Conservation (phyloP, 2,113 vertebrate species). For the Glaucomys volans region DNA sequence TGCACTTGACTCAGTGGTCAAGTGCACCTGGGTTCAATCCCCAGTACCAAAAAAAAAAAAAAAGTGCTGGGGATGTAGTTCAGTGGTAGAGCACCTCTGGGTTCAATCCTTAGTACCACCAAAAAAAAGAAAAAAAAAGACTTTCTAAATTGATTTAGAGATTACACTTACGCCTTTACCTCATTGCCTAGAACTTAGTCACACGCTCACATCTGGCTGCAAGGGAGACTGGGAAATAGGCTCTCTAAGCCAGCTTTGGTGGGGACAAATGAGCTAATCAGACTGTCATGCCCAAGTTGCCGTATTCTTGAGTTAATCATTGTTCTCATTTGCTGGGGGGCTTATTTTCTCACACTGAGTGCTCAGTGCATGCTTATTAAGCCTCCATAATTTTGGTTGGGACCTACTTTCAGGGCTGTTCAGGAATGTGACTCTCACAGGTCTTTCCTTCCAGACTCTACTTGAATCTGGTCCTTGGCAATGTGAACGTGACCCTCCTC, state of each 20-base stretch:
- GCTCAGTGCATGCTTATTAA: not conserved
- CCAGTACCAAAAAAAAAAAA: too few species aligned
- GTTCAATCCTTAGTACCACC: too few species aligned
- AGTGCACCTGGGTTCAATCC: too few species aligned
- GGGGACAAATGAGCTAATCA: not conserved
- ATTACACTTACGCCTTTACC: not conserved
- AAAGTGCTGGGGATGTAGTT: too few species aligned
- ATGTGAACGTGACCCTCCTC: slow-evolving; percentile 97
- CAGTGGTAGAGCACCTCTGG: too few species aligned
- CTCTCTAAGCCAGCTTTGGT: not conserved
- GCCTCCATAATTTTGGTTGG: not conserved
- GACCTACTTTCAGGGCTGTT: not conserved
- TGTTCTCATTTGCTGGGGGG: not conserved
- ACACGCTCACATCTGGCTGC: not conserved
- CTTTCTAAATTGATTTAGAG: not conserved
- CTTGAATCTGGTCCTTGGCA: slow-evolving; percentile 96
- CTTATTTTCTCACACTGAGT: rapidly evolving
- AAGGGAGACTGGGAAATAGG: not conserved
- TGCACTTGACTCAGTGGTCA: too few species aligned
- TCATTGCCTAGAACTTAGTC: not conserved
- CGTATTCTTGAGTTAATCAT: not conserved
- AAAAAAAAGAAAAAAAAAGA: too few species aligned
- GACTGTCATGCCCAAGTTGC: not conserved
- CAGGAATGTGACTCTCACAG: not conserved
- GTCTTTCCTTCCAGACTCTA: slow-evolving; percentile 92